Percentiles rank a stretch among this genome's conserved stretches.
These are phyloP conservation scores for Xenopus tropicalis DNA, from an alignment of 2,113 vertebrate genomes.

Conservation along the genomic window DNA sequence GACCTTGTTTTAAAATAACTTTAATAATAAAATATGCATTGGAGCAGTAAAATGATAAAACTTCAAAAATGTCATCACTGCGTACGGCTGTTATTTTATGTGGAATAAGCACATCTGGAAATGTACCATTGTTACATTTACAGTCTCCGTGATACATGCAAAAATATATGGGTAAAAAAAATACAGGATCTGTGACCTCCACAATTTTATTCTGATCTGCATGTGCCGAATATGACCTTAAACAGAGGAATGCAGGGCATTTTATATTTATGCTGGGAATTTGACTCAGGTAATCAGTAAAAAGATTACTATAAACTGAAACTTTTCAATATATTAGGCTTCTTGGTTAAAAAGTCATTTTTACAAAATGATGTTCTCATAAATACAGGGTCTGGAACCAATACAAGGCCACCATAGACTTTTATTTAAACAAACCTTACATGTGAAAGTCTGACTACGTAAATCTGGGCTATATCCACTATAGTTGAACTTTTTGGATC, in stretches of 20 bases:
- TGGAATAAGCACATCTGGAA: slow-evolving; percentile 40
- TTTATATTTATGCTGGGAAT: slow-evolving; percentile 41
- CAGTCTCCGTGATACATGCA: slow-evolving; percentile 22
- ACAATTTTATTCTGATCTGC: slow-evolving; percentile 27
- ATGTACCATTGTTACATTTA: slow-evolving; percentile 24
- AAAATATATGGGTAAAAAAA: slow-evolving; percentile 23
- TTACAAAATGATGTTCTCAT: slow-evolving; percentile 16
- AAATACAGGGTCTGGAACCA: slow-evolving; percentile 29
- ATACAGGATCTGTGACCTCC: slow-evolving; percentile 12
- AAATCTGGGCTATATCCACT: slow-evolving; percentile 27
- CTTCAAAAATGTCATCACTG: slow-evolving; percentile 33
- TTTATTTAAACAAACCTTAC: slow-evolving; percentile 40
- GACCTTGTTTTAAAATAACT: slow-evolving; percentile 42
- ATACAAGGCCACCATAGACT: slow-evolving; percentile 37
- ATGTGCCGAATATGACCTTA: slow-evolving; percentile 40
- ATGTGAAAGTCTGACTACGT: slow-evolving; percentile 28
- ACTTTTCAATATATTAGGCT: slow-evolving; percentile 31
- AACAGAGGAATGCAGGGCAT: slow-evolving; percentile 33
- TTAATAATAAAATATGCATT: slow-evolving; percentile 33
- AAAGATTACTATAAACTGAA: slow-evolving; percentile 18
- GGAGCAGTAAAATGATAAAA: slow-evolving; percentile 32
- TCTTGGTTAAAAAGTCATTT: slow-evolving; percentile 14
- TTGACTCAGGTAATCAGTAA: slow-evolving; percentile 38
- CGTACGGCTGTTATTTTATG: slow-evolving; percentile 26
- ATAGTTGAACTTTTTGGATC: slow-evolving; percentile 19